Base-by-base conservation (phyloP, 2,113 vertebrate species). In the Siphamia tubifer region DNA sequence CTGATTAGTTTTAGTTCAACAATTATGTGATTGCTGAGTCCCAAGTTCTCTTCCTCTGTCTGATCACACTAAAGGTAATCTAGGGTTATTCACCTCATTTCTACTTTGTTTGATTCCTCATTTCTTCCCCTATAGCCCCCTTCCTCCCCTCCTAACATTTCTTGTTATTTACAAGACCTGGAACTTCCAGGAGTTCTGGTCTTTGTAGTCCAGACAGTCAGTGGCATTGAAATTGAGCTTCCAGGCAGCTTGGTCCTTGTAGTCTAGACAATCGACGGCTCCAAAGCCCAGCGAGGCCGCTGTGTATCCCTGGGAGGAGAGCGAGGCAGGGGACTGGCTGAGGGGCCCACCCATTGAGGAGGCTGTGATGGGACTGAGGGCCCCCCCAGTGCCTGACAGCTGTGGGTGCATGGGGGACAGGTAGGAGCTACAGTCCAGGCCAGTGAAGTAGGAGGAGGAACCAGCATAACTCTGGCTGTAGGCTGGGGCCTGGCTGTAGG, bases 121-220 rank as follows among this genome's bases (percentile, higher is more conserved):
- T 34, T 42, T 64, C 32, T 23, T 23, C 31, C 36, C 45, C 53
- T 31, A n/a, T 5, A 9, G 2, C 45, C 55, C 56, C 38, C n/a
- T 30, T 39, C 61, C 31, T 64, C 62, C 56, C 66, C 17, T 20
- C 21, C 4, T 42, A 53, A 52, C 40, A 44, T 40, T 30, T 34
- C 5, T 10, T 79, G 51, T 62, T 58, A 53, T 79, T 81, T 93
- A 96, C 90, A 96, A 94, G 44, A 95, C 94, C 85, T 95, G 95
- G 88, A 96, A 96, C 78, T 96, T 96, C 94, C 95, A 95, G 66
- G 95, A 94, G 80, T 93, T 95, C 77, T 95, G 95, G 54, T 96
- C 95, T 77, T 96, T 95, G 90, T 95, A 96, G 86, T 96, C 95
- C 87, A 96, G 89, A 85, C 95, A 95, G 83, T 96, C 95, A 25